These are phyloP conservation scores for Cordilura impudica DNA, from an alignment of 2,888 invertebrate species.

Conservation along the genomic window DNA sequence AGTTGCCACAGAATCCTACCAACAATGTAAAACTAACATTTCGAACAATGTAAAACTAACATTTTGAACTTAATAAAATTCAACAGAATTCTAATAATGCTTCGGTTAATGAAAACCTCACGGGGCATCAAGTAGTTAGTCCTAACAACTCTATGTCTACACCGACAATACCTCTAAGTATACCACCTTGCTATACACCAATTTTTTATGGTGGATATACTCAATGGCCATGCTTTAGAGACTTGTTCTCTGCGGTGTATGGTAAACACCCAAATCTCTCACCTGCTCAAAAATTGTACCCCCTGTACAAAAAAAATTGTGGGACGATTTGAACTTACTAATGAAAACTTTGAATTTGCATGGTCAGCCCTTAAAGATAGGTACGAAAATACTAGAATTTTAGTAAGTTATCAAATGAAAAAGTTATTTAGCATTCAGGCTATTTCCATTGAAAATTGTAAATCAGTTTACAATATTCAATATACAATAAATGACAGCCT, in stretches of 20 bases:
- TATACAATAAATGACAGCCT: not conserved
- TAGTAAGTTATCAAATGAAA: not conserved
- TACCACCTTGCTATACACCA: not conserved
- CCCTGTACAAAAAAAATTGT: slow-evolving; percentile 15
- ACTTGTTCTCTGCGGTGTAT: not conserved
- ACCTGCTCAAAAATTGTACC: slow-evolving; percentile 11
- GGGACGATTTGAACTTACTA: slow-evolving; percentile 4
- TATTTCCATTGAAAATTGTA: not conserved
- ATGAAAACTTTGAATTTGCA: slow-evolving; percentile 13
- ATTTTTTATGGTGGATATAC: not conserved
- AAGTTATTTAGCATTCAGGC: not conserved
- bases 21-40: not conserved
- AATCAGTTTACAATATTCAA: not conserved
- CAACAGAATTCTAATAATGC: not conserved
- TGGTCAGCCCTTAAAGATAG: slow-evolving; percentile 12
- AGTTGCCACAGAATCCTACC: not conserved
- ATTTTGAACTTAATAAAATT: too few species aligned
- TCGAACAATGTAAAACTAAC: not conserved
- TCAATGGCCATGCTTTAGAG: slow-evolving; percentile 5
- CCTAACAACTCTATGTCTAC: too few species aligned
- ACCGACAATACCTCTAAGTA: not conserved
- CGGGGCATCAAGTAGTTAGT: too few species aligned
- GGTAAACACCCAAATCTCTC: not conserved
- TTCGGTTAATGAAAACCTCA: too few species aligned
- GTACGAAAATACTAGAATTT: slow-evolving; percentile 11